Conservation (phyloP, 2,113 vertebrate species). For the Tamias sibiricus region DNA sequence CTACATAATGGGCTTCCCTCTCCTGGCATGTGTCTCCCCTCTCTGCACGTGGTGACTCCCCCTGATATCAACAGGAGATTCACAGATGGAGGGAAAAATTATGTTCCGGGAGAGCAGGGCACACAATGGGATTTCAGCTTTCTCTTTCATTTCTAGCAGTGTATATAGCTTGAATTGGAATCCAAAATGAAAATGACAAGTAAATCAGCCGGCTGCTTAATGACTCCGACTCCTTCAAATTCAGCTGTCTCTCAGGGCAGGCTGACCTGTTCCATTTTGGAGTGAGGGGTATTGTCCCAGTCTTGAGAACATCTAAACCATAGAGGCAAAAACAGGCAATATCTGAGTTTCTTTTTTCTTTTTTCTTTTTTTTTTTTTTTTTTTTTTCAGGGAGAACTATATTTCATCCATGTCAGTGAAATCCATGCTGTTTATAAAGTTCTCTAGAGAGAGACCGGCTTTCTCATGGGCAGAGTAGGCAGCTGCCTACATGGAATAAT, state of each 20-base stretch:
- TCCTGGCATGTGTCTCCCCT: constrained; percentile 65
- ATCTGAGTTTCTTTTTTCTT: too few species aligned
- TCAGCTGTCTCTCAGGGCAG: constrained; percentile 28
- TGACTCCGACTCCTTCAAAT: constrained; percentile 23
- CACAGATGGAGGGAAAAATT: constrained; percentile 59
- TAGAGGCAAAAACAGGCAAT: constrained; percentile 35
- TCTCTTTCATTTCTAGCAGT: constrained; percentile 48
- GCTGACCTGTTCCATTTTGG: constrained; percentile 20
- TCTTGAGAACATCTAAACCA: constrained; percentile 42
- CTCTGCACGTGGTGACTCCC: constrained; percentile 69
- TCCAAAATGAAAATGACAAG: constrained; percentile 61
- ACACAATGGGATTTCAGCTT: constrained; percentile 2
- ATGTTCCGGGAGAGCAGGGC: constrained; percentile 45
- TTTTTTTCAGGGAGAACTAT: constrained; percentile 49
- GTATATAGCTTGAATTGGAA: constrained; percentile 39
- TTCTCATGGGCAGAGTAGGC: constrained; percentile 67
- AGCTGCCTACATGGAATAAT: constrained; percentile 75
- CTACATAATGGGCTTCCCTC: constrained; percentile 76
- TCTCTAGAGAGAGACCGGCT: constrained; percentile 72
- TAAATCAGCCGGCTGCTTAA: constrained; percentile 52
- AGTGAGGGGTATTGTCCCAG: background rate
- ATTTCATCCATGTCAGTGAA: constrained; percentile 61
- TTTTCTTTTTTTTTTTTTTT: too few species aligned
- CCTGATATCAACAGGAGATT: constrained; percentile 77
- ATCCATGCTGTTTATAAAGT: constrained; percentile 72